A percentile compares a stretch with the other conserved stretches of the same genome.
Evolutionary conservation across 53 echinoderm and acorn worm species (phyloP).

Genomic region (Astropecten irregularis): DNA sequence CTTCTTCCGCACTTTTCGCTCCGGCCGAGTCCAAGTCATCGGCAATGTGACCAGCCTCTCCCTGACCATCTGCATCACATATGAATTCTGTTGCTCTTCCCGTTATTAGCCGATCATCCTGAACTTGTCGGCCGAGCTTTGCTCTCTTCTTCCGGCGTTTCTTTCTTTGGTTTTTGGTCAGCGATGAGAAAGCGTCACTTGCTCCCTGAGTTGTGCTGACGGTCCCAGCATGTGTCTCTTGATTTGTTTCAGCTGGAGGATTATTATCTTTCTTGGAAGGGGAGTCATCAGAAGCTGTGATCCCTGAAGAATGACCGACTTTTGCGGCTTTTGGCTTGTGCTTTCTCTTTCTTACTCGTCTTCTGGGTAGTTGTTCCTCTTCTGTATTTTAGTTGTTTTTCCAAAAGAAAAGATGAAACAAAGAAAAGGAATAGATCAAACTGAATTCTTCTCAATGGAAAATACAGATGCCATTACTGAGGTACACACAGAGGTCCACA

Average conservation of each 20-base stretch:
- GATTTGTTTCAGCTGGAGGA: neutral
- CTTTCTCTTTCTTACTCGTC: constrained; percentile 29
- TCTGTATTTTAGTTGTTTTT: too few species aligned
- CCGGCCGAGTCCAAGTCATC: neutral
- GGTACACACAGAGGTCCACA: too few species aligned
- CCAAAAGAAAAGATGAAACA: too few species aligned
- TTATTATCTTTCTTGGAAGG: too few species aligned
- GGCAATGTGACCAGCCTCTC: neutral
- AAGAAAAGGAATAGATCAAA: too few species aligned
- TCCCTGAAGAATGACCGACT: neutral
- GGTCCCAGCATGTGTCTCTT: neutral
- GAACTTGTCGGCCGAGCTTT: constrained; percentile 11
- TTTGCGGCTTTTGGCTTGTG: neutral
- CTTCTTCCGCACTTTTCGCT: neutral
- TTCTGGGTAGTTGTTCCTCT: neutral
- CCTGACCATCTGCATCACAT: neutral
- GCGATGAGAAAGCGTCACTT: neutral
- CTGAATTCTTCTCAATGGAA: too few species aligned
- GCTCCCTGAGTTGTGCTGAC: neutral
- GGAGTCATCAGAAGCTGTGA: neutral
- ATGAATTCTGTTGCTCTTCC: constrained; percentile 10
- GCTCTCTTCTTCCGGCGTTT: constrained; percentile 40
- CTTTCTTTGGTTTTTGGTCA: constrained; percentile 35
- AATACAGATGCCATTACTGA: too few species aligned
- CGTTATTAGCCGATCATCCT: neutral